Evolutionary conservation across 2,113 vertebrate species (phyloP).

Genomic region (Phodopus roborovskii): DNA sequence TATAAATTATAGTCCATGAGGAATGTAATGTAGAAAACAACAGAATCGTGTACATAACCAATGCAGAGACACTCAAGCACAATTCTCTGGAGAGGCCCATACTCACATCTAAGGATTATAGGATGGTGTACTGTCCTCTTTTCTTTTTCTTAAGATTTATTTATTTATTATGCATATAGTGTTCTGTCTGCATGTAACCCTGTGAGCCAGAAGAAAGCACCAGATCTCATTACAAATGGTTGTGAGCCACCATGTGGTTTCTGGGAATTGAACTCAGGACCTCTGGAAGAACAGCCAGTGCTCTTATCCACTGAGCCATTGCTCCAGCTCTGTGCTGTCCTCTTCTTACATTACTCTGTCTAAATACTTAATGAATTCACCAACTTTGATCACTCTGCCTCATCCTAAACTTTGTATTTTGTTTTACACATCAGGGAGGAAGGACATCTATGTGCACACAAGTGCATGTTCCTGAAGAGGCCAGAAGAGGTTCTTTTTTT

Average conservation of each 20-base stretch:
- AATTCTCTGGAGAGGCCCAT: too few relatives aligned
- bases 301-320: too few relatives aligned
- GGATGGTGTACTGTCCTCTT: background rate
- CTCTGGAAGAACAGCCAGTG: too few relatives aligned
- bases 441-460: background rate
- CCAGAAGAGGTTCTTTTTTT: background rate
- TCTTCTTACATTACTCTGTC: background rate
- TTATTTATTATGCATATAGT: too few relatives aligned
- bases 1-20: background rate
- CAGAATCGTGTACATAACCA: too few relatives aligned
- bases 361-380: background rate
- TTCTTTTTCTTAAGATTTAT: too few relatives aligned
- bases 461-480: background rate
- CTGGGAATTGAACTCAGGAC: too few relatives aligned
- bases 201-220: too few relatives aligned
- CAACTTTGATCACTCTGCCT: background rate
- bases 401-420: background rate
- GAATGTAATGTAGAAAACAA: background rate
- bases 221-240: too few relatives aligned
- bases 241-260: too few relatives aligned
- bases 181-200: too few relatives aligned
- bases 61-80: background rate
- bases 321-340: background rate
- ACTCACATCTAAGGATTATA: background rate
- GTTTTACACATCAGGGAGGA: background rate